Percentiles rank a stretch among this genome's conserved stretches.
These are phyloP conservation scores for Stegostoma tigrinum DNA, from an alignment of 2,113 vertebrate species.

Conservation along the genomic window DNA sequence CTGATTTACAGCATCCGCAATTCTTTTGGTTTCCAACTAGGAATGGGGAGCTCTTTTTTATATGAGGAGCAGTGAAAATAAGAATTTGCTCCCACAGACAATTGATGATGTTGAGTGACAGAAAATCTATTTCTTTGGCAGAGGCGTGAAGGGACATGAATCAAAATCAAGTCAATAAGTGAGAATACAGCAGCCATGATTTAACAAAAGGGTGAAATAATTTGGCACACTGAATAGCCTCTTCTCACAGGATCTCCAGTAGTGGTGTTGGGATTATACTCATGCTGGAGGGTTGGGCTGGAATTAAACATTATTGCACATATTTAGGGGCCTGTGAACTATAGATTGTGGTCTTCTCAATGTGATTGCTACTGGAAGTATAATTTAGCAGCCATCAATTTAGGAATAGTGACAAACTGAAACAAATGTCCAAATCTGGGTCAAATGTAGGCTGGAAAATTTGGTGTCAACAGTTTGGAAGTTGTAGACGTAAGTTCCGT, in stretches of 20 bases:
- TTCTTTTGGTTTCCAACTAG: neutral
- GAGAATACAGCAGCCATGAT: neutral
- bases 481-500: neutral
- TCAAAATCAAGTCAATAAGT: neutral
- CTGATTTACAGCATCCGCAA: no score
- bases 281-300: neutral
- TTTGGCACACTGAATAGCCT: neutral
- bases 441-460: neutral
- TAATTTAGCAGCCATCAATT: neutral
- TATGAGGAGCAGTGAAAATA: neutral
- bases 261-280: neutral
- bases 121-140: neutral
- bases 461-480: neutral
- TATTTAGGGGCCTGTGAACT: neutral
- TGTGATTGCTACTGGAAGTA: neutral
- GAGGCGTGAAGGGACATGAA: neutral
- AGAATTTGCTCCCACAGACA: neutral
- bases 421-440: neutral
- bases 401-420: neutral
- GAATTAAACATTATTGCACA: neutral
- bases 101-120: neutral
- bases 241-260: neutral
- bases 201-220: neutral
- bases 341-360: neutral
- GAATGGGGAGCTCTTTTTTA: neutral